phyloP scores from a whole-genome alignment of 2,797 vertebrate species.

The Tapera naevia region DNA sequence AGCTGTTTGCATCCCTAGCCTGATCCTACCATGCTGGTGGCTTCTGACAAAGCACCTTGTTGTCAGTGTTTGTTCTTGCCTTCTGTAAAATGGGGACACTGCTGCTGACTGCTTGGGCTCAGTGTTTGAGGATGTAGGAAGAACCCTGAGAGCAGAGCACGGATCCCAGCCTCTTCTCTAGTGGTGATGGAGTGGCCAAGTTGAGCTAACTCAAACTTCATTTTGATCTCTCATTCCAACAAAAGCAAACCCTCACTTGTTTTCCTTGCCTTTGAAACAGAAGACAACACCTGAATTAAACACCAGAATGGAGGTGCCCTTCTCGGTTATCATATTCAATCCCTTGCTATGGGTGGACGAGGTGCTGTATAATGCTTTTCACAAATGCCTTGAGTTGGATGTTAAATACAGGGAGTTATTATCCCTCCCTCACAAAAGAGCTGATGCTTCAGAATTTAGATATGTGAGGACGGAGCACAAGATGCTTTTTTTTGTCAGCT shows the following conservation, averaged over 20 bases:
- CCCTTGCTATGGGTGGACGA: not conserved
- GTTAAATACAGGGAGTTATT: conserved; percentile 41
- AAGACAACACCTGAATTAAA: not conserved
- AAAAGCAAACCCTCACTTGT: fast-evolving
- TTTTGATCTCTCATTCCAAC: not conserved
- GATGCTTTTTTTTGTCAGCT: not conserved
- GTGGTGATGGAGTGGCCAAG: fast-evolving
- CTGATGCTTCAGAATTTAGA: conserved; percentile 48
- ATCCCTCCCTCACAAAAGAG: conserved; percentile 27
- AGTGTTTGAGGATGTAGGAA: not conserved
- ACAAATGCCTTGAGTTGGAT: not conserved
- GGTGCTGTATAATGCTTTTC: not conserved
- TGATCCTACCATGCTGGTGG: not conserved
- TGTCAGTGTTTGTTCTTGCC: not conserved
- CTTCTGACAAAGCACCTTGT: not conserved
- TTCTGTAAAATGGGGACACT: not conserved
- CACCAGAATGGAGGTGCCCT: not conserved
- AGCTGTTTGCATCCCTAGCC: not conserved
- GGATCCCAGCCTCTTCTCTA: not conserved
- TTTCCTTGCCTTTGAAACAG: conserved; percentile 20
- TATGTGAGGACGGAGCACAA: not conserved
- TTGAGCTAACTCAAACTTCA: not conserved
- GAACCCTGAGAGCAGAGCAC: not conserved
- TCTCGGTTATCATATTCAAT: not conserved
- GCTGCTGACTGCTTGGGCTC: not conserved